Conservation (phyloP, 2,888 invertebrate genomes). For the Petrophora chlorosata region DNA sequence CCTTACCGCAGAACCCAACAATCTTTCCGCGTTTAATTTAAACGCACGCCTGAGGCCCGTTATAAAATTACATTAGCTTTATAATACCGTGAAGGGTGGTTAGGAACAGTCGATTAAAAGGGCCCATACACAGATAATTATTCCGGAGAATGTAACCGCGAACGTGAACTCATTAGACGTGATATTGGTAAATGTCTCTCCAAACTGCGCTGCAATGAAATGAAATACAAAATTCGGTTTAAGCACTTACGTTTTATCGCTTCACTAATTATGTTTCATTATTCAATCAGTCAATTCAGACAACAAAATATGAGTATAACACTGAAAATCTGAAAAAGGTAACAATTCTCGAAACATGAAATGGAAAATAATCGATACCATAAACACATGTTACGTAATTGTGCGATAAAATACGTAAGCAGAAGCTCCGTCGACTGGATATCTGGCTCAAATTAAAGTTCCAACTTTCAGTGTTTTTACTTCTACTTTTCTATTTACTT, state of each 20-base stretch:
- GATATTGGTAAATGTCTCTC: constrained; percentile 32
- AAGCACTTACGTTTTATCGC: constrained; percentile 2
- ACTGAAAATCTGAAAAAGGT: too few relatives aligned
- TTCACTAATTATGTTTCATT: constrained; percentile 42
- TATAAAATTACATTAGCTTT: constrained; percentile 64
- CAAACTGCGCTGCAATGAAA: constrained; percentile 21
- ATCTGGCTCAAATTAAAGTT: constrained; percentile 67
- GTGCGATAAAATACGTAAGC: too few relatives aligned
- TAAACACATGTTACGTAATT: too few relatives aligned
- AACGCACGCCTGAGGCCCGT: constrained; percentile 54
- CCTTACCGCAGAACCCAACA: neutral
- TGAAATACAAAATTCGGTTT: constrained; percentile 15
- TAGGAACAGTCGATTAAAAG: constrained; percentile 62
- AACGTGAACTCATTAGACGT: constrained; percentile 41
- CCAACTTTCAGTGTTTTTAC: constrained; percentile 69
- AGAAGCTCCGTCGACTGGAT: constrained; percentile 36
- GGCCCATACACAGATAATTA: constrained; percentile 64
- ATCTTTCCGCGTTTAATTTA: constrained; percentile 55
- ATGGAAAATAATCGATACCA: too few relatives aligned
- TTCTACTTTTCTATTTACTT: constrained; percentile 75
- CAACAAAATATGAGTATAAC: too few relatives aligned
- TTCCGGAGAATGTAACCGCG: constrained; percentile 50
- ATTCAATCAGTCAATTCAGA: too few relatives aligned
- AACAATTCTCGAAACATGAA: too few relatives aligned
- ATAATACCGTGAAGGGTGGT: constrained; percentile 57